Evolutionary conservation across 2,888 invertebrate genomes (phyloP).

Genomic region (Pachliopta kotzebuea): DNA sequence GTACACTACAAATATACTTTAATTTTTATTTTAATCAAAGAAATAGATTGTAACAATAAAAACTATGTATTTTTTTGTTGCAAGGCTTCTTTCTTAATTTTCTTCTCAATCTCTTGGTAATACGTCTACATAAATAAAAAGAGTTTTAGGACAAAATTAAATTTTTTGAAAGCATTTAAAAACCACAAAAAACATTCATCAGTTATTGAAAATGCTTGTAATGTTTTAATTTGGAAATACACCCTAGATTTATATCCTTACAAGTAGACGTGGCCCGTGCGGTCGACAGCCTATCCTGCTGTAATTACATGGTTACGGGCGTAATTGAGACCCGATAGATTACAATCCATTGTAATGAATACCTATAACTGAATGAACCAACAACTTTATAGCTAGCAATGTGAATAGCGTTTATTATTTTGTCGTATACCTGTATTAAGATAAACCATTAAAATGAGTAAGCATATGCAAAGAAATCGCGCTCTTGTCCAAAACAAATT

Average conservation of each 20-base stretch:
- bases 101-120: no score
- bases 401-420: background rate
- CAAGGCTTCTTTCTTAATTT: no score
- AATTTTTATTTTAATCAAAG: no score
- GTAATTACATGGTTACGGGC: conserved; percentile 28
- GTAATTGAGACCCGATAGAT: conserved; percentile 21
- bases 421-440: conserved; percentile 1
- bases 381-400: background rate
- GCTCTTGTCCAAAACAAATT: conserved; percentile 50
- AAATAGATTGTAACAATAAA: no score
- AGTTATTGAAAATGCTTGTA: background rate
- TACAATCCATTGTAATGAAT: conserved; percentile 21
- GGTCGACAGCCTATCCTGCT: conserved; percentile 11
- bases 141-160: no score
- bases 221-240: background rate
- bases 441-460: conserved; percentile 1
- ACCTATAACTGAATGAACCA: conserved; percentile 9
- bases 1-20: no score
- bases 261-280: conserved; percentile 2
- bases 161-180: no score
- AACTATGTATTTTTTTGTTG: no score
- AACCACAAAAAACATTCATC: background rate
- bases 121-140: no score
- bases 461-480: conserved; percentile 32
- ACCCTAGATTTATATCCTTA: background rate